A percentile compares a stretch with the other conserved stretches of the same genome.
These are phyloP conservation scores for Hydrolagus colliei DNA, from an alignment of 2,797 vertebrate species.

Conservation along the genomic window DNA sequence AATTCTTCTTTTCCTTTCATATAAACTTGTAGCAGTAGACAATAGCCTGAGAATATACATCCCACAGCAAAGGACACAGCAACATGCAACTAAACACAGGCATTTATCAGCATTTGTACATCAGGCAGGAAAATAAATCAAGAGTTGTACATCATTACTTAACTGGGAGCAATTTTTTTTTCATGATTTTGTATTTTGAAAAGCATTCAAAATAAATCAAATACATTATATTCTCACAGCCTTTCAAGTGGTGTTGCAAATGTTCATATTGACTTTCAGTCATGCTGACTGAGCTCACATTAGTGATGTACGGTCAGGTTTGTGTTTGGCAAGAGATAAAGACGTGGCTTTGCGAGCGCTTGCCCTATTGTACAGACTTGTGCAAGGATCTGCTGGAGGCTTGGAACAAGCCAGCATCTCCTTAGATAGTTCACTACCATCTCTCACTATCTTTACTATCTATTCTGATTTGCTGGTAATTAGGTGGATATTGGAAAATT, in stretches of 20 bases:
- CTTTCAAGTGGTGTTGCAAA: neutral
- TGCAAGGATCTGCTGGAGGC: neutral
- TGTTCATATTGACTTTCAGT: neutral
- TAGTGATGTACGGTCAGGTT: neutral
- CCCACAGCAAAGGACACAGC: too few species aligned
- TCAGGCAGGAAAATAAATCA: too few species aligned
- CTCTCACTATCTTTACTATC: neutral
- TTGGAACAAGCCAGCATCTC: neutral
- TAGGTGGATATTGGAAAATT: neutral
- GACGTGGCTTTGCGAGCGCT: too few species aligned
- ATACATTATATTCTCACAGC: neutral
- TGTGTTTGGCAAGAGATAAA: neutral
- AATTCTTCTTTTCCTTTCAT: too few species aligned
- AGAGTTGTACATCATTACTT: neutral
- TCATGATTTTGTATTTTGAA: neutral
- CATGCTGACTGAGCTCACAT: neutral
- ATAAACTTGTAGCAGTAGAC: too few species aligned
- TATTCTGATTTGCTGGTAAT: neutral
- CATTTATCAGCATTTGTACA: too few species aligned
- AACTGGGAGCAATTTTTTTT: neutral
- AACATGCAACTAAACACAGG: too few species aligned
- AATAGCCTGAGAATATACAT: too few species aligned
- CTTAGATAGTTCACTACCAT: neutral
- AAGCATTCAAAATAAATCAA: neutral
- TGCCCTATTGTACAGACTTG: too few species aligned